Base-by-base conservation (phyloP, 1,140 invertebrate genomes). In the Elysia chlorotica region DNA sequence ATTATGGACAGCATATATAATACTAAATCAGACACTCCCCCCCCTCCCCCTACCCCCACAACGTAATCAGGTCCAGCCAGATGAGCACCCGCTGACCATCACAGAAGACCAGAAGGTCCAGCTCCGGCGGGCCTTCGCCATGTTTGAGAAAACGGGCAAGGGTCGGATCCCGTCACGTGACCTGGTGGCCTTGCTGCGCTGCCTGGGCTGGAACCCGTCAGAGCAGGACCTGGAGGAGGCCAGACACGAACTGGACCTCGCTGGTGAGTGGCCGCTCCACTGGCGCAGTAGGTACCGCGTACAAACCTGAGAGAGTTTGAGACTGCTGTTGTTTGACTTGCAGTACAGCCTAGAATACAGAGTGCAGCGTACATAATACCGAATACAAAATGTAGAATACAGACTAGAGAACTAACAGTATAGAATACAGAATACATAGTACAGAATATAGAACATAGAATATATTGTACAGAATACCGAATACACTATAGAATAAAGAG, bases 191-290 rank as follows among this genome's bases (percentile, higher is more conserved):
- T 63, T 83, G 61, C 71, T 83, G 19, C 63, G 82, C 0, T 81
- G 78, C 30, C 71, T 83, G 21, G 81, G 82, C 0, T 76, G 78
- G 76, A 83, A 83, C 69, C 82, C 82, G 1, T 82, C 82, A 38
- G 80, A 83, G 54, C 72, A 75, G 54, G 82, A 83, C 36, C 65
- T 83, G 25, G 80, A 80, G 59, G 82, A 83, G 56, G 80, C 80
- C 2, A 66, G 78, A 61, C 79, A 79, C 30, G 82, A 83, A 65
- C 74, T 83, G 28, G 82, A 83, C 28, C 76, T 79, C n/a, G 74
- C 74, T 30, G 75, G 81, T 80, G 67, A 72, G 75, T 76, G 48
- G 35, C 23, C 10, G 41, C 41, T 48, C n/a, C 10, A 10, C 10
- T 48, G 10, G 10, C 10, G n/a, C n/a, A 14, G 10, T 14, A 48